Evolutionary conservation across 1,140 invertebrate species (phyloP).

Genomic region (Drosophila yakuba): DNA sequence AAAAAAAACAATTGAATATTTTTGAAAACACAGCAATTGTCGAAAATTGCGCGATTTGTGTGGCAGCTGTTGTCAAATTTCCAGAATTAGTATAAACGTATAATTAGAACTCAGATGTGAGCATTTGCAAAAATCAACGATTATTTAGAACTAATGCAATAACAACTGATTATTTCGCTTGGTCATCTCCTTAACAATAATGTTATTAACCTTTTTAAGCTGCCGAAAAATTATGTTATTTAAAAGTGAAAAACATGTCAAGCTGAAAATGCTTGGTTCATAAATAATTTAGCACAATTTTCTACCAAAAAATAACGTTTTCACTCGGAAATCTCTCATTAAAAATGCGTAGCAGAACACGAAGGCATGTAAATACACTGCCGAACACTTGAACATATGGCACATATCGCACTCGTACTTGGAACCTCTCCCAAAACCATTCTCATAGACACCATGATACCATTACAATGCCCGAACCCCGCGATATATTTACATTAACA

Average conservation of each 20-base stretch:
- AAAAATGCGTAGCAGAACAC: conserved; percentile 34
- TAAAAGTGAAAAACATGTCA: too few species aligned
- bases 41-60: conserved; percentile 4
- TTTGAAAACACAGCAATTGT: conserved; percentile 31
- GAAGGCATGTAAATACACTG: conserved; percentile 34
- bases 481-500: conserved; percentile 55
- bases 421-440: conserved; percentile 5
- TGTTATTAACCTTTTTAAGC: not conserved
- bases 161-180: too few species aligned
- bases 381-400: conserved; percentile 40
- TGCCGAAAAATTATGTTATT: too few species aligned
- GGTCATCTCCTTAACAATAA: too few species aligned
- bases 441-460: not conserved
- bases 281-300: too few species aligned
- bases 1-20: conserved; percentile 22
- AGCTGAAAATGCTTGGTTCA: too few species aligned
- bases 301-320: not conserved
- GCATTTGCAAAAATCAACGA: too few species aligned
- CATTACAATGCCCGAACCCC: conserved; percentile 33
- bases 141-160: not conserved
- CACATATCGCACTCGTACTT: not conserved
- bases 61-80: conserved; percentile 9
- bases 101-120: conserved; percentile 1
- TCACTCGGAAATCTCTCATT: conserved; percentile 25
- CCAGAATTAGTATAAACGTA: conserved; percentile 8